A percentile compares a stretch with the other conserved stretches of the same genome.
Evolutionary conservation across 1,140 invertebrate species (phyloP).

Genomic region (Pogonus chalceus): DNA sequence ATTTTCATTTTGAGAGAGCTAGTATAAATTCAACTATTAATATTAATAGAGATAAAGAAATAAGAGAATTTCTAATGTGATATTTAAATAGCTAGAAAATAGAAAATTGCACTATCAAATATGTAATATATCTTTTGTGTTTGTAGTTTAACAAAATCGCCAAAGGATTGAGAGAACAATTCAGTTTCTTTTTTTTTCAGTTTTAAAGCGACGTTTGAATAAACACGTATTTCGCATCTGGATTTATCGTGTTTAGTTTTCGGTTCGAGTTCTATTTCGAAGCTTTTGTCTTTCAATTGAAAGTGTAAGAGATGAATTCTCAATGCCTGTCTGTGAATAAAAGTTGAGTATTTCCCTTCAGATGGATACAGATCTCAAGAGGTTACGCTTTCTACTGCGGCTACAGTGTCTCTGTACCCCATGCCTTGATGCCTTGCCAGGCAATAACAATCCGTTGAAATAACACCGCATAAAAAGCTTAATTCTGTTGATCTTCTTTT

Average conservation of each 20-base stretch:
- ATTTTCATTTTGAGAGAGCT: no score
- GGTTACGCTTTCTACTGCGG: background rate
- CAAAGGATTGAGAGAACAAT: no score
- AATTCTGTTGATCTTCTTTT: background rate
- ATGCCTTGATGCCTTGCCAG: no score
- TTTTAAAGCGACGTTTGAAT: background rate
- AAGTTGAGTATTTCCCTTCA: background rate
- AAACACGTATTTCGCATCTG: background rate
- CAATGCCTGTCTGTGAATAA: background rate
- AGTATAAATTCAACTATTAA: no score
- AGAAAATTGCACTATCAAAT: no score
- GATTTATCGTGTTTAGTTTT: conserved; percentile 5
- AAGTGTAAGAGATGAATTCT: background rate
- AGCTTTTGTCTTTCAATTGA: conserved; percentile 3
- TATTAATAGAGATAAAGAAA: no score
- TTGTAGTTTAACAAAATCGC: no score
- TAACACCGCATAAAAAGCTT: conserved; percentile 5
- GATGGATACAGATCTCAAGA: background rate
- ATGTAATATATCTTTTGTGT: no score
- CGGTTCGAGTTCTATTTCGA: background rate
- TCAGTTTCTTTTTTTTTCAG: no score
- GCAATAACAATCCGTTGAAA: background rate
- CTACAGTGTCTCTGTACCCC: background rate
- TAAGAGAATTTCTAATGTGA: no score
- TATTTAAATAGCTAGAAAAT: no score